Percentiles rank a stretch among this genome's conserved stretches.
These are phyloP conservation scores for Mya arenaria DNA, from an alignment of 1,140 invertebrate species.

Conservation along the genomic window DNA sequence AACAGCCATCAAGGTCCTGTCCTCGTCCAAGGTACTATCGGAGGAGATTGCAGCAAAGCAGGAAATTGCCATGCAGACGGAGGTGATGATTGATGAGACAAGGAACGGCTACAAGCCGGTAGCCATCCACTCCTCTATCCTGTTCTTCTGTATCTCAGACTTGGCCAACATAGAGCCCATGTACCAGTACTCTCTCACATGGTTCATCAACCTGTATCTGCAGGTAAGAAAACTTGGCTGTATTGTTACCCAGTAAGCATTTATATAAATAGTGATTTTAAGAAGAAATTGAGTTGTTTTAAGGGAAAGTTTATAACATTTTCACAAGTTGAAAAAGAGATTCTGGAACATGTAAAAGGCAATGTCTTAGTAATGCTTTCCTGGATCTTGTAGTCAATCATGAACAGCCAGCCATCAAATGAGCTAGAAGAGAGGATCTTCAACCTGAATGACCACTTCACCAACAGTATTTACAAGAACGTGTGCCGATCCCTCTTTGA, in stretches of 20 bases:
- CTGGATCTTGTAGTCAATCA: slow-evolving; percentile 75
- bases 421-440: slow-evolving; percentile 79
- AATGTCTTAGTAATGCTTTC: too few relatives aligned
- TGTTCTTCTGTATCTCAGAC: slow-evolving; percentile 82
- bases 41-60: slow-evolving; percentile 81
- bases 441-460: slow-evolving; percentile 81
- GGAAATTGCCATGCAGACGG: slow-evolving; percentile 79
- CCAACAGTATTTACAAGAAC: slow-evolving; percentile 80
- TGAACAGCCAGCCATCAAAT: slow-evolving; percentile 77
- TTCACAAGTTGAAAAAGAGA: too few relatives aligned
- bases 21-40: slow-evolving; percentile 79
- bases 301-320: too few relatives aligned
- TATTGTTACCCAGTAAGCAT: background rate
- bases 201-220: slow-evolving; percentile 81
- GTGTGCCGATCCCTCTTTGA: slow-evolving; percentile 82
- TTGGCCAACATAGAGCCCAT: slow-evolving; percentile 81
- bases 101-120: slow-evolving; percentile 81
- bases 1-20: slow-evolving; percentile 80
- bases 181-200: slow-evolving; percentile 82
- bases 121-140: slow-evolving; percentile 79
- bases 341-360: too few relatives aligned
- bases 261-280: too few relatives aligned
- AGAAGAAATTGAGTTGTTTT: too few relatives aligned
- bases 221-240: slow-evolving; percentile 73
- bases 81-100: slow-evolving; percentile 80